Evolutionary conservation across 2,797 vertebrate genomes (phyloP).

Genomic region (Takifugu rubripes): DNA sequence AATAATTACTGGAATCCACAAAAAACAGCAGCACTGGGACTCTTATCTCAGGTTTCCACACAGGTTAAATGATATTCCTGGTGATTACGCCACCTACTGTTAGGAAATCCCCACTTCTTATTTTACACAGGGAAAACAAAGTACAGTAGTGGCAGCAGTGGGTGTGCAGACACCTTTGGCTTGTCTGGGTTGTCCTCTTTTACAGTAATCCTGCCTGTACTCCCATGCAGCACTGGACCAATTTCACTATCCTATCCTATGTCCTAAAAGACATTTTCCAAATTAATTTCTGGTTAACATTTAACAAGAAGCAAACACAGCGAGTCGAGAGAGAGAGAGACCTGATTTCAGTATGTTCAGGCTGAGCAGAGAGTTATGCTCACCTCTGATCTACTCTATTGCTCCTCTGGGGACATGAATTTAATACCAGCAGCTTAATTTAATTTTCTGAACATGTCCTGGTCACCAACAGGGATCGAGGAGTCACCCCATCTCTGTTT

Average conservation of each 20-base stretch:
- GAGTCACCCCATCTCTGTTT: constrained; percentile 13
- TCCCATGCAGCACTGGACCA: constrained; percentile 53
- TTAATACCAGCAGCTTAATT: constrained; percentile 51
- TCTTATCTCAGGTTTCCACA: constrained; percentile 9
- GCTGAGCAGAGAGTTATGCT: constrained; percentile 12
- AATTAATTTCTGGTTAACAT: constrained; percentile 40
- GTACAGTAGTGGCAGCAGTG: constrained; percentile 18
- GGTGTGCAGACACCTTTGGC: not conserved
- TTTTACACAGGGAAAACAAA: constrained; percentile 11
- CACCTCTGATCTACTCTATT: constrained; percentile 30
- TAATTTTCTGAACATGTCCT: constrained; percentile 55
- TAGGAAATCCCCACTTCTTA: constrained; percentile 42
- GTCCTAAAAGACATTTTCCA: constrained; percentile 20
- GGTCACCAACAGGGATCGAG: constrained; percentile 18
- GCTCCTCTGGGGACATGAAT: constrained; percentile 18
- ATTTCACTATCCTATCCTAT: constrained; percentile 44
- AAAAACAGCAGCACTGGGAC: no score
- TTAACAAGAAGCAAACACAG: constrained; percentile 16
- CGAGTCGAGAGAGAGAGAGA: constrained; percentile 17
- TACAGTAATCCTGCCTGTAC: constrained; percentile 27
- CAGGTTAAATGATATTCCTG: constrained; percentile 31
- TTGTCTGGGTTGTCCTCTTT: constrained; percentile 50
- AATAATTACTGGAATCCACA: not conserved
- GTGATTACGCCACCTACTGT: constrained; percentile 67
- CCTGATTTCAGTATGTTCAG: constrained; percentile 11